Conservation (phyloP, 2,888 invertebrate genomes). For the Epinotia brunnichana region DNA sequence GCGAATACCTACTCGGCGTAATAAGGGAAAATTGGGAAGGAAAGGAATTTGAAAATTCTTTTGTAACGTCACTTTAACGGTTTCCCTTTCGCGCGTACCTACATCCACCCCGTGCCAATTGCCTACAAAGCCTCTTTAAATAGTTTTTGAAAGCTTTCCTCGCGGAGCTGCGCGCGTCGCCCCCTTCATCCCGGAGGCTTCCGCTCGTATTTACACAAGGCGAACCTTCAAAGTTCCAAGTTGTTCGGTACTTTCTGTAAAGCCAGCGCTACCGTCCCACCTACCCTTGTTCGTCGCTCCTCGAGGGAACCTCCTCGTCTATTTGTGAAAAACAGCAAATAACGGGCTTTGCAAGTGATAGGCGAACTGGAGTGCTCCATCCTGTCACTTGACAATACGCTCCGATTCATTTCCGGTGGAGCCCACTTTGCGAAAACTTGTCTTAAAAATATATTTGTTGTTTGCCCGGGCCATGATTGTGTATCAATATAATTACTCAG, state of each 20-base stretch:
- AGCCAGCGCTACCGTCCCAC: conserved; percentile 46
- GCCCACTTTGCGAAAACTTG: conserved; percentile 62
- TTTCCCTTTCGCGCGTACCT: conserved; percentile 47
- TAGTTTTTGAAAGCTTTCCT: conserved; percentile 75
- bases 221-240: conserved; percentile 69
- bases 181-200: conserved; percentile 52
- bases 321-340: conserved; percentile 74
- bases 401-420: conserved; percentile 70
- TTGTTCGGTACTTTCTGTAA: conserved; percentile 62
- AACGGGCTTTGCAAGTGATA: conserved; percentile 72
- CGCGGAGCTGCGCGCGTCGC: conserved; percentile 59
- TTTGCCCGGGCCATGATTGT: conserved; percentile 43
- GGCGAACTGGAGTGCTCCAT: conserved; percentile 57
- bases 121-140: conserved; percentile 75
- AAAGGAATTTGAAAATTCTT: conserved; percentile 28
- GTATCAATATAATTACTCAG: conserved; percentile 53
- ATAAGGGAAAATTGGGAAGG: conserved; percentile 16
- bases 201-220: conserved; percentile 74
- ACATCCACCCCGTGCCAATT: conserved; percentile 60
- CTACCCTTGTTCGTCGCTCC: conserved; percentile 53
- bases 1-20: conserved; percentile 4
- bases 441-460: conserved; percentile 47
- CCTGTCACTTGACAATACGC: conserved; percentile 65
- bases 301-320: conserved; percentile 58
- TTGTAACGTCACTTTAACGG: conserved; percentile 36